Percentiles rank a stretch among this genome's conserved stretches.
Conservation (phyloP, 2,113 vertebrate species). For the Gymnorhina tibicen region DNA sequence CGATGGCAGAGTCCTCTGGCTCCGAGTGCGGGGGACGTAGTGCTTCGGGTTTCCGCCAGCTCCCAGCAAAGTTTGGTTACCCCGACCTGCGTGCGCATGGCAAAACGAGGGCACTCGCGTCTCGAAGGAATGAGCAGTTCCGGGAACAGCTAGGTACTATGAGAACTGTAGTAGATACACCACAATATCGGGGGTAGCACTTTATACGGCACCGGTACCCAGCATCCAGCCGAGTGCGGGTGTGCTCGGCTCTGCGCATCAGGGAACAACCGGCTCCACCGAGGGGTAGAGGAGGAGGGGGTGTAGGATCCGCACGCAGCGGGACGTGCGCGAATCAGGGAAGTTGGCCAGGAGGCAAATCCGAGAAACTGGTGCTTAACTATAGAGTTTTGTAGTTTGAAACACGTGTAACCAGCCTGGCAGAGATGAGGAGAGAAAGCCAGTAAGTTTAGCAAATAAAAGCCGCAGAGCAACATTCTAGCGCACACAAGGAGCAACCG, state of each 20-base stretch:
- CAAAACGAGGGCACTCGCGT: background rate
- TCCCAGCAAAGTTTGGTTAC: background rate
- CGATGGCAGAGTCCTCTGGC: background rate
- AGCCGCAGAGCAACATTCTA: background rate
- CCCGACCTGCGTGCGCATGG: background rate
- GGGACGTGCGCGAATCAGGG: fast-evolving
- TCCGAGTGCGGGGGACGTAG: fast-evolving
- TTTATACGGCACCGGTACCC: background rate
- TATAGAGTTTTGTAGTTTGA: background rate
- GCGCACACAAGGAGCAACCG: background rate
- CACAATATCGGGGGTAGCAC: fast-evolving
- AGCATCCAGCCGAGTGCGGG: background rate
- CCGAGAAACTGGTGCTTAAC: background rate
- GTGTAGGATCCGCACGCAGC: fast-evolving
- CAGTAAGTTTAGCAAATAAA: background rate
- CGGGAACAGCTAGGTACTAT: background rate
- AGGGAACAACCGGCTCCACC: background rate
- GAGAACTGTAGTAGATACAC: too few relatives aligned
- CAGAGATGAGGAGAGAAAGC: background rate
- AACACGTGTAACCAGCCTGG: background rate
- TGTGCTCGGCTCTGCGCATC: background rate
- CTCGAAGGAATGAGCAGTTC: background rate
- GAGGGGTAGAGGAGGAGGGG: background rate
- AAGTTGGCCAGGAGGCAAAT: background rate
- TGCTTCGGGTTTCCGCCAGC: too few relatives aligned